Conservation (phyloP, 2,797 vertebrate genomes). For the Acipenser transmontanus region DNA sequence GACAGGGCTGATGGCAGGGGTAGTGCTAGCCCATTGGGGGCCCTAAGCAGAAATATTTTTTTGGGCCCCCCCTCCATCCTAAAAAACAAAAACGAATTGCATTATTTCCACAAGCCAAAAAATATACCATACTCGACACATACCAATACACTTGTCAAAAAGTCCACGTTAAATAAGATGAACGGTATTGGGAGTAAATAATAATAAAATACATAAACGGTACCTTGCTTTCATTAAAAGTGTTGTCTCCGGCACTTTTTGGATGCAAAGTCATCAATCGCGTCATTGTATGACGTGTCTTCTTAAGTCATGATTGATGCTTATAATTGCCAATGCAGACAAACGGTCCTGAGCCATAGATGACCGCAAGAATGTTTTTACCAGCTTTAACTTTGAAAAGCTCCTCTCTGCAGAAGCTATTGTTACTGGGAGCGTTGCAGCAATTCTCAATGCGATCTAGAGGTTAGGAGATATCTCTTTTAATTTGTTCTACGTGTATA, state of each 20-base stretch:
- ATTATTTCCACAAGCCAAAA: too few species aligned
- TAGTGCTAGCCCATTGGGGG: not conserved
- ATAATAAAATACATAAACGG: too few species aligned
- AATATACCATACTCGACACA: too few species aligned
- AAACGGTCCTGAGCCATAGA: conserved; percentile 35
- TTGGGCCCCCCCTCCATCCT: not conserved
- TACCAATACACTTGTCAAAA: too few species aligned
- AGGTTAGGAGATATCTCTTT: conserved; percentile 34
- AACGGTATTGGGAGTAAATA: too few species aligned
- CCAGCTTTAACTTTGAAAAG: conserved; percentile 31
- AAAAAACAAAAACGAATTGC: not conserved
- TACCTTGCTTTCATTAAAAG: too few species aligned
- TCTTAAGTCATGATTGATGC: conserved; percentile 17
- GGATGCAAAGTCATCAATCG: conserved; percentile 18
- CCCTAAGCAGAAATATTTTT: not conserved
- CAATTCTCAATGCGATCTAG: conserved; percentile 24
- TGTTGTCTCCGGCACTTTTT: not conserved
- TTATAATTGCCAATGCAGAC: conserved; percentile 15
- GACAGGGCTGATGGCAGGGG: not conserved
- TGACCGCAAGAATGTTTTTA: conserved; percentile 33
- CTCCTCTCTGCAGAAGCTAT: conserved; percentile 33
- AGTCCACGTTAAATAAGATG: too few species aligned
- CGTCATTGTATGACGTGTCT: conserved; percentile 8
- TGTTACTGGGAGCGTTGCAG: conserved; percentile 33
- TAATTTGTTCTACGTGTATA: conserved; percentile 7